Base-by-base conservation (phyloP, 2,888 invertebrate species). In the Cantharis flavilabris region DNA sequence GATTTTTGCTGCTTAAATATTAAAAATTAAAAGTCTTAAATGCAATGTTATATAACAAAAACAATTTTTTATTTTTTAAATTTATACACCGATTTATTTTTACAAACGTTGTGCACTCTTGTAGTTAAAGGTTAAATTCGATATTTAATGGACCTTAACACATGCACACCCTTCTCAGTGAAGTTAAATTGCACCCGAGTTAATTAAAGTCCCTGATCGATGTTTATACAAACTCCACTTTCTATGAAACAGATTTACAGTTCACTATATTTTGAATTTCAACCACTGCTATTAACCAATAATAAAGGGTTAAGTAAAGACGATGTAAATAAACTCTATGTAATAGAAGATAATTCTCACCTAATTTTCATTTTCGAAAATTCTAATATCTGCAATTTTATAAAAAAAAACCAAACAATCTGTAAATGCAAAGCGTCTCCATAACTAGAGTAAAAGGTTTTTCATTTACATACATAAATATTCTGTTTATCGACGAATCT, bases 191-290 rank as follows among this genome's bases (percentile, higher is more conserved):
- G 85, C 84, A 82, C 84, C 80, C 81, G 84, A 83, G 85, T 86
- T 86, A 86, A 86, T 86, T 85, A 86, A 85, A 85, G 84, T 85
- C 84, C 83, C 84, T 78, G 80, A 84, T 80, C 83, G 84, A 81
- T 86, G 84, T 85, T 86, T 86, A 84, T 82, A 82, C 81, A 81
- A 75, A 81, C 80, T 78, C 74, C 49, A 49, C 74, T 75, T 75
- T 26, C 76, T 74, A 71, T 72, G 73, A 75, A 64, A 76, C 79
- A 76, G 79, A 79, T 79, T 79, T 79, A 76, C 76, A 76, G 78
- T 76, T 49, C 49, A 75, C 75, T 49, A 49, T 49, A 49, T 49
- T 49, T 49, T 49, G 49, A 49, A 49, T 49, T 49, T 49, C n/a
- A 49, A 49, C 49, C 49, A 49, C 49, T 49, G 49, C n/a, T 49